Evolutionary conservation across 2,888 invertebrate genomes (phyloP), one percentile per base, ranked within the genome.

Genomic region (Ophioninae sp.): DNA sequence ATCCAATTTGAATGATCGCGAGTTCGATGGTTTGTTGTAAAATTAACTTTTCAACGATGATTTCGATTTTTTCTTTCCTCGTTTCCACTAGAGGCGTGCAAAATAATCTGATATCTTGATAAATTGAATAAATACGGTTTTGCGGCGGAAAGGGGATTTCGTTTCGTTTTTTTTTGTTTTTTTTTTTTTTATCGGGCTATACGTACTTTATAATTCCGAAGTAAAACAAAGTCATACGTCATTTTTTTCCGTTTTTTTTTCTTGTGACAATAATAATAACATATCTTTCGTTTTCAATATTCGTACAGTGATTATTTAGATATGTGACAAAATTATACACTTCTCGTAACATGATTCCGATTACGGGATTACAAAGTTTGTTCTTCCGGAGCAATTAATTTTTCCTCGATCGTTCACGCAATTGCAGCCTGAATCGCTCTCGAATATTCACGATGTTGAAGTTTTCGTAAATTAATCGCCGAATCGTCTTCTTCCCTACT

Each of bases 281-380:
- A 68, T 84, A 79, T 79, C 70, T 59, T 77, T 84, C 61, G 61
- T 75, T 64, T 75, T 61, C 30, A 30, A 82, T 77, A 77, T 79
- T 76, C 70, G 69, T 82, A 73, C 82, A 84, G 64, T 65, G 57
- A 82, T 84, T 81, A 82, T 79, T 30, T 76, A 78, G 72, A 79
- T 73, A 67, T 75, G 67, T 81, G 67, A 72, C 78, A 75, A 84
- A 84, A 84, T 84, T 79, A 78, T 84, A 81, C 78, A 81, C 59
- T 75, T 64, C 57, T 56, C 76, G 64, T 74, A 64, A 74, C 37
- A 59, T 68, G 50, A 65, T 73, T 78, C 64, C 56, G 59, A 56
- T 74, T 68, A 78, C 57, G 75, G 37, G 79, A 74, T 70, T 56
- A 50, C 23, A 44, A 62, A 41, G 65, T 68, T 75, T 37, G 65